Conservation (phyloP, 53 echinoderm and acorn worm genomes). For the Luidia sarsii region DNA sequence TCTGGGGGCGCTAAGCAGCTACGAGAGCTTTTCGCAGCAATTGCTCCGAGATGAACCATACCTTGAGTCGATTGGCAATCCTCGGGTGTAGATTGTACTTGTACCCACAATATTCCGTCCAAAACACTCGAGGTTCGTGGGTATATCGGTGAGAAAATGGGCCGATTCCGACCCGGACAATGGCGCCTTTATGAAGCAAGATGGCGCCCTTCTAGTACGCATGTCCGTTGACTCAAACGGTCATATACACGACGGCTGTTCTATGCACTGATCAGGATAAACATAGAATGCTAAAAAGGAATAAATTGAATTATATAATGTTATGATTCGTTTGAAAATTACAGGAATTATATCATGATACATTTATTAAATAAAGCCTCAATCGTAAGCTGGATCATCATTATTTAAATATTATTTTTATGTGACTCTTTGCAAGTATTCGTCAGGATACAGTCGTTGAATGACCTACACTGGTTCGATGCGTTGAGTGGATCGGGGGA, state of each 20-base stretch:
- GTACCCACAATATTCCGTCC: not conserved
- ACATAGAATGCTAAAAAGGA: too few species aligned
- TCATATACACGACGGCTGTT: constrained; percentile 29
- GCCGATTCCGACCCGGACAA: constrained; percentile 41
- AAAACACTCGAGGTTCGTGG: not conserved
- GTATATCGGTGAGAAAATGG: constrained; percentile 48
- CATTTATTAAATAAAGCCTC: too few species aligned
- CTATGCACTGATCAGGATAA: too few species aligned
- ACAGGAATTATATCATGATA: too few species aligned
- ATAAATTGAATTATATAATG: too few species aligned
- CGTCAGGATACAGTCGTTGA: too few species aligned
- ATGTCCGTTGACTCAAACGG: constrained; percentile 62
- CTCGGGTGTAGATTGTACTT: constrained; percentile 3
- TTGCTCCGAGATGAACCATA: constrained; percentile 28
- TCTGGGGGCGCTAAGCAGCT: constrained; percentile 57
- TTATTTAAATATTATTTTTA: too few species aligned
- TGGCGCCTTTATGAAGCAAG: constrained; percentile 65
- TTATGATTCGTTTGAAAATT: too few species aligned
- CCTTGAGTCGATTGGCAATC: constrained; percentile 36
- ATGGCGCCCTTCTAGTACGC: constrained; percentile 62
- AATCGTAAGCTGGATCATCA: too few species aligned
- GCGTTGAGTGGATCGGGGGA: too few species aligned
- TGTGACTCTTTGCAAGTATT: too few species aligned
- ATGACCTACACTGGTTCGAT: too few species aligned
- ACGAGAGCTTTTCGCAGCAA: constrained; percentile 27